Evolutionary conservation across 2,888 invertebrate species (phyloP).

Genomic region (Smittia aterrima): DNA sequence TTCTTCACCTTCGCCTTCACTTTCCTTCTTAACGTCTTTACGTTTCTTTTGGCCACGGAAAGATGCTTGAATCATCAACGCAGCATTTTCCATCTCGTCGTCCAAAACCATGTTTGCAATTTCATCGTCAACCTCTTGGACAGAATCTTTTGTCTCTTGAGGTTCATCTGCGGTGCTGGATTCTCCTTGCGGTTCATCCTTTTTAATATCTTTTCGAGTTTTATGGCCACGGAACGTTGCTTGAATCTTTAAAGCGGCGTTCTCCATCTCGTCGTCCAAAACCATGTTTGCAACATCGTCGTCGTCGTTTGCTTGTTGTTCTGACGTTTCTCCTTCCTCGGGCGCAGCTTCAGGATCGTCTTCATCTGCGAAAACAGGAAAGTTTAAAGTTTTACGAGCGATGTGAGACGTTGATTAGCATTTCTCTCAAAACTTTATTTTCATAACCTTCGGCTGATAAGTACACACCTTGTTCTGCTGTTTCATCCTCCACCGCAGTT

Average conservation of each 20-base stretch:
- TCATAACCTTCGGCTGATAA: too few species aligned
- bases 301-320: slow-evolving; percentile 2
- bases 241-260: slow-evolving; percentile 44
- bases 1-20: neutral
- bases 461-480: neutral
- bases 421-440: neutral
- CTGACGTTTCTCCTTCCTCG: neutral
- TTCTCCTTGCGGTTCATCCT: slow-evolving; percentile 5
- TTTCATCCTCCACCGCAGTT: neutral
- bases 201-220: slow-evolving; percentile 41
- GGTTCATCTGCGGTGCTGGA: neutral
- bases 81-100: slow-evolving; percentile 42
- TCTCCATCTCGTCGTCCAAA: slow-evolving; percentile 28
- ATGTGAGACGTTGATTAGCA: neutral
- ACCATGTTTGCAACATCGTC: slow-evolving; percentile 33
- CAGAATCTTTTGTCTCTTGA: neutral
- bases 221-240: slow-evolving; percentile 44
- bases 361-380: neutral
- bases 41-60: slow-evolving; percentile 43
- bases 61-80: slow-evolving; percentile 44
- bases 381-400: neutral
- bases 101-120: slow-evolving; percentile 24
- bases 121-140: slow-evolving; percentile 29
- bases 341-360: slow-evolving; percentile 18
- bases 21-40: slow-evolving; percentile 40